Percentiles rank a stretch among this genome's conserved stretches.
Conservation (phyloP, 2,888 invertebrate species). For the Cantharis nigra region DNA sequence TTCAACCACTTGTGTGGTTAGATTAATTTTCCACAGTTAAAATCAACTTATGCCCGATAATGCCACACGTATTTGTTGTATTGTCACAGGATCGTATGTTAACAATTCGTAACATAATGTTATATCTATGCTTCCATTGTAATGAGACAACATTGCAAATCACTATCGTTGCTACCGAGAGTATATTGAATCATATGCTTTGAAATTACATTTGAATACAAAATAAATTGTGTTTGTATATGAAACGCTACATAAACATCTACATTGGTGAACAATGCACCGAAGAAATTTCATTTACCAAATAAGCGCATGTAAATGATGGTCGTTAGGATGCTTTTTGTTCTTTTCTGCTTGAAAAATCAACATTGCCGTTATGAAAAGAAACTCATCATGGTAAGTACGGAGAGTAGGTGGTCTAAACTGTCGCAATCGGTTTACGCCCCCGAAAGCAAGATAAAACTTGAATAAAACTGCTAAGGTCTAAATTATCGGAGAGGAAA, state of each 20-base stretch:
- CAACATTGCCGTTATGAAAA: not conserved
- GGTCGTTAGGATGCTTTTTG: not conserved
- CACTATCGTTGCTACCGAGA: not conserved
- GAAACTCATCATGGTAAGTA: not conserved
- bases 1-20: not conserved
- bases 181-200: not conserved
- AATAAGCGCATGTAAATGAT: not conserved
- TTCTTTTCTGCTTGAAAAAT: not conserved
- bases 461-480: not conserved
- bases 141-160: no score
- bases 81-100: not conserved
- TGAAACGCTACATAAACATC: not conserved
- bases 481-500: not conserved
- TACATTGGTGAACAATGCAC: not conserved
- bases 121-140: no score
- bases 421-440: not conserved
- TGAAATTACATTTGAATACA: not conserved
- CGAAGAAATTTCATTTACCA: not conserved
- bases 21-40: not conserved
- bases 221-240: not conserved
- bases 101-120: not conserved
- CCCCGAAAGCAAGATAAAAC: not conserved
- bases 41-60: not conserved
- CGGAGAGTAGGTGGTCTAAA: not conserved
- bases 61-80: not conserved